Evolutionary conservation across 1,140 invertebrate species (phyloP), one percentile per base, ranked within the genome.

Genomic region (Zaprionus ghesquierei): DNA sequence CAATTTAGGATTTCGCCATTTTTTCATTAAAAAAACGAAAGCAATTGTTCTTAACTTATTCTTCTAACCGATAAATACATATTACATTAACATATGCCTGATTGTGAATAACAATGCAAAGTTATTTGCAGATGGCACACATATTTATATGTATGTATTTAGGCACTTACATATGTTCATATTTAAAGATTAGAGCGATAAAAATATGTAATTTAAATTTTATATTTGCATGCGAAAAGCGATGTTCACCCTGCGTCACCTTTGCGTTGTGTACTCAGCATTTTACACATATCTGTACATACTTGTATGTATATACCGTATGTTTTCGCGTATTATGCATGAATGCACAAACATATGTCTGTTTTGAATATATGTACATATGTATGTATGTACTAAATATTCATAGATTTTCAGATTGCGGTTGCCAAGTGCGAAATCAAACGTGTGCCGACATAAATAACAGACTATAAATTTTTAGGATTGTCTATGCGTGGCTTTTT

Each of bases 391-490:
- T 12, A 20, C n/a, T 12, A 35, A 10, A 56, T 22, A 13, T 56
- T 13, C 10, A 23, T n/a, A 13, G 22, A 27, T n/a, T 27, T 12
- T 38, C 22, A 44, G n/a, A 15, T 38, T 23, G 20, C 9, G 20
- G 38, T 60, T 60, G 58, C 41, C 38, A 60, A 27, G 25, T 49
- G 41, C 2, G 18, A 46, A 60, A 44, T 60, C n/a, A 27, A 44
- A 29, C 25, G 25, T 46, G 33, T 38, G n/a, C 33, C 8, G 22
- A 35, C 27, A 58, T 18, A 25, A 51, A 51, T 51, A 51, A 51
- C n/a, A 51, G 6, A 27, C 27, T 51, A n/a, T 29, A 29, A 29
- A 29, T 8, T 5, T n/a, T n/a, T n/a, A n/a, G n/a, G n/a, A n/a
- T n/a, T n/a, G n/a, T n/a, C n/a, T n/a, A n/a, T n/a, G n/a, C n/a